phyloP scores from a whole-genome alignment of 2,113 vertebrate species.

The Isichthys henryi region DNA sequence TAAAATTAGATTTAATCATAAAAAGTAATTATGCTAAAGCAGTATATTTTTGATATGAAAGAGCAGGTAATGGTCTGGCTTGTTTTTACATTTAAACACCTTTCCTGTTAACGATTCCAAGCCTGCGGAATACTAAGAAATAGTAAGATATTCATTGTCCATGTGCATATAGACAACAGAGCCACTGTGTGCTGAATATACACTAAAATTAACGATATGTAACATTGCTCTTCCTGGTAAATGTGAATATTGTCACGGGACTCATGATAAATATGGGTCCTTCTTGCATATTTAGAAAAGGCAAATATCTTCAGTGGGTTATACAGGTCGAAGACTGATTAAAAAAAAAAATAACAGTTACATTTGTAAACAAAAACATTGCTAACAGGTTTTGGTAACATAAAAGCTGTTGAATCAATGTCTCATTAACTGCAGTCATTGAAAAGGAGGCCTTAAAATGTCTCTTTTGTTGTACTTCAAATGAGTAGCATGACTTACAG shows the following conservation, averaged over 20 bases:
- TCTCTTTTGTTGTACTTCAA: background rate
- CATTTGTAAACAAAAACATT: background rate
- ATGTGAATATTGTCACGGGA: background rate
- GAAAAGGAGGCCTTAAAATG: background rate
- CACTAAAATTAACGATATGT: background rate
- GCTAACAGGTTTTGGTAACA: background rate
- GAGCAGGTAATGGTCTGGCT: background rate
- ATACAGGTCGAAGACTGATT: background rate
- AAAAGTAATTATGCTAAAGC: background rate
- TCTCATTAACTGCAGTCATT: background rate
- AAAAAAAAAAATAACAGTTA: background rate
- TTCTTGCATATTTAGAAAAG: background rate
- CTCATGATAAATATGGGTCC: background rate
- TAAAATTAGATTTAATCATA: background rate
- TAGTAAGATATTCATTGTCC: background rate
- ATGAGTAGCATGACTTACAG: background rate
- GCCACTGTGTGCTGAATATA: background rate
- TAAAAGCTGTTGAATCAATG: background rate
- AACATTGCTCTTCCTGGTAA: background rate
- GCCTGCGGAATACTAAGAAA: background rate
- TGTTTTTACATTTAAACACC: background rate
- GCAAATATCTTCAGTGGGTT: background rate
- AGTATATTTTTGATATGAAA: background rate
- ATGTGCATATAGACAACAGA: background rate
- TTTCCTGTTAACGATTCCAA: background rate